phyloP scores from a whole-genome alignment of 2,113 vertebrate genomes.

The Poeciliopsis occidentalis region DNA sequence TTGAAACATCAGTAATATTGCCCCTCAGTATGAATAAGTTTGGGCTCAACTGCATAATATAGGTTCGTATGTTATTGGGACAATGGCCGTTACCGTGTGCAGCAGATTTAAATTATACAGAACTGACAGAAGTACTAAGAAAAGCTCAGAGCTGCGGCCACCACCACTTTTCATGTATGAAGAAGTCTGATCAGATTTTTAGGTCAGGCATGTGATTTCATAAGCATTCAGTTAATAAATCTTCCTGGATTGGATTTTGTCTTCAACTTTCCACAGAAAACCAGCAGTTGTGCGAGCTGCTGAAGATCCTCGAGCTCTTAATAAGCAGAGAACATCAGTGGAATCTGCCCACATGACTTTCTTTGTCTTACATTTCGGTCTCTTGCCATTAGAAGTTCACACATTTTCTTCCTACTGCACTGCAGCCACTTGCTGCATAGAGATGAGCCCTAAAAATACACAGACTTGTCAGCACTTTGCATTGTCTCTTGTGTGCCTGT shows the following conservation, averaged over 20 bases:
- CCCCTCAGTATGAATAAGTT: neutral
- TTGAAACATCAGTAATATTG: neutral
- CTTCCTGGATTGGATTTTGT: neutral
- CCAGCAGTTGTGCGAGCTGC: neutral
- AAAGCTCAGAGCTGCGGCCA: neutral
- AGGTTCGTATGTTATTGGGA: too few relatives aligned
- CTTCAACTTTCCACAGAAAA: neutral
- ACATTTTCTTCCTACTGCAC: constrained; percentile 4
- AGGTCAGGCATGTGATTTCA: neutral
- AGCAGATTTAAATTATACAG: too few relatives aligned
- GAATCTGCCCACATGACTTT: constrained; percentile 9
- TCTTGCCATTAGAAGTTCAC: constrained; percentile 12
- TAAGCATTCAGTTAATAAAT: neutral
- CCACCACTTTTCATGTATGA: neutral
- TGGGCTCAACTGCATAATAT: too few relatives aligned
- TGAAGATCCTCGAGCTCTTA: neutral
- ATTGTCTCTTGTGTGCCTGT: constrained; percentile 56
- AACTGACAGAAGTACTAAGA: neutral
- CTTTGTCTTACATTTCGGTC: constrained; percentile 8
- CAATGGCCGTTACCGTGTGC: neutral
- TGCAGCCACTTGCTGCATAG: constrained; percentile 44
- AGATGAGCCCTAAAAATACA: constrained; percentile 69
- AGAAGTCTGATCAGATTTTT: neutral
- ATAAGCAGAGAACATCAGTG: constrained; percentile 5
- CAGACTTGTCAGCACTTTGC: constrained; percentile 71